Conservation (phyloP, 37 sponge, comb jelly and placozoan species). For the Aphrocallistes beatrix region DNA sequence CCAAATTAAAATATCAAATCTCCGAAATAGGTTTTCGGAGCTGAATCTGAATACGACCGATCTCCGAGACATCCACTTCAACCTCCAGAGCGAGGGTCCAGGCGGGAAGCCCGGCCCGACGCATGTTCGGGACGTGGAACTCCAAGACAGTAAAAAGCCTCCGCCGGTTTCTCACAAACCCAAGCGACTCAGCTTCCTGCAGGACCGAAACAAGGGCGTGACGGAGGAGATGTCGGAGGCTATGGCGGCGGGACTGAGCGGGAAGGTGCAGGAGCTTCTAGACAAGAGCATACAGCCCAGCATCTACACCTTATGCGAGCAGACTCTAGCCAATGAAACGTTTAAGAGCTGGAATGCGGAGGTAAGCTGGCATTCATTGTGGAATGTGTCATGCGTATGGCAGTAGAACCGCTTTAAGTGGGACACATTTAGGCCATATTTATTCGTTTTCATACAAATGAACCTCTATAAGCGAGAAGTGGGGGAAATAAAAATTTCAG, state of each 20-base stretch:
- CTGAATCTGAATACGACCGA: background rate
- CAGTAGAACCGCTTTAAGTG: no score
- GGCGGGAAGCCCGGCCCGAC: background rate
- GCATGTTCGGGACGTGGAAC: background rate
- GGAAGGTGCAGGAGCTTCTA: background rate
- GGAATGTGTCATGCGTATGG: no score
- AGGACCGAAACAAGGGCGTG: constrained; percentile 1
- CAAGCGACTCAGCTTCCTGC: background rate
- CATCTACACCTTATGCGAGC: background rate
- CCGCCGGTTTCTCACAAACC: background rate
- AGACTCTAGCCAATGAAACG: background rate
- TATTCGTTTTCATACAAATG: no score
- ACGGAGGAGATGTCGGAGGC: background rate
- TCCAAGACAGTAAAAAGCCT: background rate
- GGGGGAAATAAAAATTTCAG: no score
- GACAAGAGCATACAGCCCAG: background rate
- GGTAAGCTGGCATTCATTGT: background rate
- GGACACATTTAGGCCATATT: no score
- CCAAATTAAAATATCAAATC: background rate
- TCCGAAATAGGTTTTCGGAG: background rate
- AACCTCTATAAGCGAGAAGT: no score
- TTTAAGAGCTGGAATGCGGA: background rate
- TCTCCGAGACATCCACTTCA: background rate
- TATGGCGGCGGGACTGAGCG: background rate
- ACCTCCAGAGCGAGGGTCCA: background rate